phyloP scores from a whole-genome alignment of 2,797 vertebrate species.

The Chiloscyllium punctatum region DNA sequence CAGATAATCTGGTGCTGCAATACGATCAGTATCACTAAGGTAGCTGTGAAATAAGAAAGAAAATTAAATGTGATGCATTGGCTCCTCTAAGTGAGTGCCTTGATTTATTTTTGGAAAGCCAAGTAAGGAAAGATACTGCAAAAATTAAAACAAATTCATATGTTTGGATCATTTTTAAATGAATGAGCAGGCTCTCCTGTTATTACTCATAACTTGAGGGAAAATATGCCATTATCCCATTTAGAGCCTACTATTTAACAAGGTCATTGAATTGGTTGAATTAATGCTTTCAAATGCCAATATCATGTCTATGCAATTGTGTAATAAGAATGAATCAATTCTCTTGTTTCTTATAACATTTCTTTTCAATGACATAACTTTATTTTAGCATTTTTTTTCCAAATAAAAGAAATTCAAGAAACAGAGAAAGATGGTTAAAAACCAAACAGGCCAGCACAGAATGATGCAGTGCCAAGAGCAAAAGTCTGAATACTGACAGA shows the following conservation, averaged over 20 bases:
- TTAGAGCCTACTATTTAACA: background rate
- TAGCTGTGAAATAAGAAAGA: constrained; percentile 45
- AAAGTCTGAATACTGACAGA: background rate
- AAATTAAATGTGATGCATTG: constrained; percentile 18
- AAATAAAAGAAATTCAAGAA: background rate
- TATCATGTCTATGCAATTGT: background rate
- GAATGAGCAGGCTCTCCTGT: background rate
- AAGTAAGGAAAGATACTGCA: background rate
- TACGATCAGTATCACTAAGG: constrained; percentile 58
- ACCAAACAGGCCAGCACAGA: background rate
- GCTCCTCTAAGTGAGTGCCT: background rate
- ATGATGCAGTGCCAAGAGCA: background rate
- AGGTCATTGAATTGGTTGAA: background rate
- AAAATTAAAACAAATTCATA: background rate
- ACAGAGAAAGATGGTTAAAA: background rate
- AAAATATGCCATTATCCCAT: background rate
- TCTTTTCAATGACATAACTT: background rate
- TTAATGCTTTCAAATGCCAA: background rate
- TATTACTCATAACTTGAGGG: background rate
- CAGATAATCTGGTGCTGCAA: constrained; percentile 50
- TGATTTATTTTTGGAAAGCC: background rate
- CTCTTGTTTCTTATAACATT: background rate
- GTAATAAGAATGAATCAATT: background rate
- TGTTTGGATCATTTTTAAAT: background rate
- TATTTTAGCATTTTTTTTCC: background rate